A percentile compares a stretch with the other conserved stretches of the same genome.
These are phyloP conservation scores for Nematopogon swammerdamellus DNA, from an alignment of 2,888 invertebrate genomes.

Conservation along the genomic window DNA sequence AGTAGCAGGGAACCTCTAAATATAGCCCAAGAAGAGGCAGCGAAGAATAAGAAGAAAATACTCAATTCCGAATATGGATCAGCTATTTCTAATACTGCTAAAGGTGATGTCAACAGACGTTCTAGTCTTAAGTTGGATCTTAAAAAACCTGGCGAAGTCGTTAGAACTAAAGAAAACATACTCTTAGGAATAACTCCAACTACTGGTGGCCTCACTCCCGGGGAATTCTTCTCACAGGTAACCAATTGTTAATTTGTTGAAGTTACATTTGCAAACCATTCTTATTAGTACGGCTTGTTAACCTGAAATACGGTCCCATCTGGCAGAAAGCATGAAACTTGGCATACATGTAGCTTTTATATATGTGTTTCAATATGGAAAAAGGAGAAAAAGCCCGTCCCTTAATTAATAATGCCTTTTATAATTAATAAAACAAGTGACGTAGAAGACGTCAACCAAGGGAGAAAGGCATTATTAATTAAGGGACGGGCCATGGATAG, in stretches of 20 bases:
- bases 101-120: slow-evolving; percentile 19
- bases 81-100: neutral
- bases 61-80: neutral
- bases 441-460: too few relatives aligned
- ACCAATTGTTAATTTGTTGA: slow-evolving; percentile 13
- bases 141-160: slow-evolving; percentile 29
- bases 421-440: too few relatives aligned
- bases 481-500: too few relatives aligned
- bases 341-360: too few relatives aligned
- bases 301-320: too few relatives aligned
- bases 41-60: slow-evolving; percentile 28
- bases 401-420: too few relatives aligned
- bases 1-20: slow-evolving; percentile 22
- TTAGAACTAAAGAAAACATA: slow-evolving; percentile 8
- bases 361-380: too few relatives aligned
- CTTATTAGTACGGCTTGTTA: too few relatives aligned
- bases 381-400: too few relatives aligned
- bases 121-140: slow-evolving; percentile 34
- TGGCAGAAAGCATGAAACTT: too few relatives aligned
- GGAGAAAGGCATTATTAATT: too few relatives aligned
- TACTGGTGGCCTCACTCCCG: slow-evolving; percentile 33
- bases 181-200: slow-evolving; percentile 22
- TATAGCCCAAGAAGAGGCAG: slow-evolving; percentile 36
- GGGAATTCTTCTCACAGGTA: slow-evolving; percentile 38
- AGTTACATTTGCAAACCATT: too few relatives aligned